Percentiles rank a stretch among this genome's conserved stretches.
Evolutionary conservation across 2,797 vertebrate genomes (phyloP).

Genomic region (Eutrigla gurnardus): DNA sequence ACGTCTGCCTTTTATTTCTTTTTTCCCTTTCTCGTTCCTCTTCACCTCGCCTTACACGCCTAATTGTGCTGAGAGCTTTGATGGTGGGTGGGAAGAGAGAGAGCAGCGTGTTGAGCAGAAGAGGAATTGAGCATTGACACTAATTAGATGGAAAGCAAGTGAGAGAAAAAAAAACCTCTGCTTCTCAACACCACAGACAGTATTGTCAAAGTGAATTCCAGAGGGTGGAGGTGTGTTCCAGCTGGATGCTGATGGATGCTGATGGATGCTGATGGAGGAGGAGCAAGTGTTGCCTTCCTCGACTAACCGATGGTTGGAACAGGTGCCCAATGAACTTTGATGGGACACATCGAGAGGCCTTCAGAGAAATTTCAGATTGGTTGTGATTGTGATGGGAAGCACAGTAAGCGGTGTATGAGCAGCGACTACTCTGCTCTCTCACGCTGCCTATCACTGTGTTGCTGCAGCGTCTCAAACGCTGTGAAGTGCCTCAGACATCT

Average conservation of each 20-base stretch:
- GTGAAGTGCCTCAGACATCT: constrained; percentile 59
- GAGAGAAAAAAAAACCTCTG: constrained; percentile 12
- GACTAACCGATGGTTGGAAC: constrained; percentile 31
- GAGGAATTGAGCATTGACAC: constrained; percentile 75
- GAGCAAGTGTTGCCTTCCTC: constrained; percentile 48
- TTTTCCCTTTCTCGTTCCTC: constrained; percentile 27
- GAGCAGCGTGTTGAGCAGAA: constrained; percentile 51
- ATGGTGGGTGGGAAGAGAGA: constrained; percentile 75
- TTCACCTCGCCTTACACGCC: constrained; percentile 64
- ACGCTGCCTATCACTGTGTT: constrained; percentile 64
- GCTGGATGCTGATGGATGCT: constrained; percentile 34
- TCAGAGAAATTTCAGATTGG: not conserved
- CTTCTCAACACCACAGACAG: constrained; percentile 47
- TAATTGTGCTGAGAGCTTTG: constrained; percentile 83
- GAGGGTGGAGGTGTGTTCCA: constrained; percentile 33
- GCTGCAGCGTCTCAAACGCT: constrained; percentile 76
- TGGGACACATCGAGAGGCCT: not conserved
- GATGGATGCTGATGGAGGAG: constrained; percentile 37
- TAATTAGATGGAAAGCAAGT: constrained; percentile 78
- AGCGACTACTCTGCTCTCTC: constrained; percentile 41
- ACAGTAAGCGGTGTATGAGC: not conserved
- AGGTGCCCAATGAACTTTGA: constrained; percentile 16
- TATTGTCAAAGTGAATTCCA: constrained; percentile 44
- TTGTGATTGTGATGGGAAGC: not conserved
- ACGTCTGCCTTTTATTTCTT: constrained; percentile 48